Conservation (phyloP, 2,888 invertebrate genomes). For the Cryptocephalus moraei region DNA sequence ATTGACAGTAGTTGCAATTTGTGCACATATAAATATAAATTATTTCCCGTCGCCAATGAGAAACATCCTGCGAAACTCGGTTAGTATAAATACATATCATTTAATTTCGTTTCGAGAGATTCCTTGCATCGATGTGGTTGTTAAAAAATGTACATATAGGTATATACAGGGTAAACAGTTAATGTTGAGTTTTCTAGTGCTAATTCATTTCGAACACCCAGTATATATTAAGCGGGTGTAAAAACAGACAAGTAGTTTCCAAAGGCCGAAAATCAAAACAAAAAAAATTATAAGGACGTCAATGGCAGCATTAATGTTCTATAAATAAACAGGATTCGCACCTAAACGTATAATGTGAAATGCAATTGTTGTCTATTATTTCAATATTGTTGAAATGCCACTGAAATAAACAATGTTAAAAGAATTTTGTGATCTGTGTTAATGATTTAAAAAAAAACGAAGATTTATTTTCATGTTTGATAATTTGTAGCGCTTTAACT, state of each 20-base stretch:
- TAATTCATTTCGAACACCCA: background rate
- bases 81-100: slow-evolving; percentile 6
- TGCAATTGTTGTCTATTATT: too few species aligned
- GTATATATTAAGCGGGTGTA: background rate
- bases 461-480: too few species aligned
- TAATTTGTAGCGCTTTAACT: too few species aligned
- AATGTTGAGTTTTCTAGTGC: background rate
- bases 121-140: background rate
- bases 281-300: background rate
- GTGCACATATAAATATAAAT: slow-evolving; percentile 7
- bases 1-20: background rate
- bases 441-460: too few species aligned
- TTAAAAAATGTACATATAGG: slow-evolving; percentile 11
- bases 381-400: too few species aligned
- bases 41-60: background rate
- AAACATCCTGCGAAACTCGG: background rate
- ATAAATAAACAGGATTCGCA: too few species aligned
- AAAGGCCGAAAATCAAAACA: slow-evolving; percentile 11
- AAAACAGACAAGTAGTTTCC: slow-evolving; percentile 20
- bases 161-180: slow-evolving; percentile 22
- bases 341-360: too few species aligned
- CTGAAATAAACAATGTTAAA: too few species aligned
- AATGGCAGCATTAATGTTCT: too few species aligned
- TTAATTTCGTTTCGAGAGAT: slow-evolving; percentile 11
- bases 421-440: too few species aligned